These are phyloP conservation scores for Nesogale talazaci DNA, from an alignment of 2,113 vertebrate genomes.

Conservation along the genomic window DNA sequence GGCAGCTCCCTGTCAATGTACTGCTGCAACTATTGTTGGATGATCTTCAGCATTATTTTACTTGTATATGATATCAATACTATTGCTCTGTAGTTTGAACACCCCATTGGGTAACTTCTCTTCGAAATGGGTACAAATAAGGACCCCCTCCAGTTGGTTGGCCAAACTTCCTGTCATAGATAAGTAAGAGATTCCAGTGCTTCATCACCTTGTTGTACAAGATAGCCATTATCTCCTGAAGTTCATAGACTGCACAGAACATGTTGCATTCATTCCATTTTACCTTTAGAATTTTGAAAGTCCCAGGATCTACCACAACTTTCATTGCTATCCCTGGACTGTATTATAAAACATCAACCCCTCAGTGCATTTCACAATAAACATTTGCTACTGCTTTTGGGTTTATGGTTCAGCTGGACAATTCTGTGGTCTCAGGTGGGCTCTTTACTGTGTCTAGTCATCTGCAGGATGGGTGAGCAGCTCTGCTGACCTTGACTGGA, in stretches of 20 bases:
- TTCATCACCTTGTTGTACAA: too few relatives aligned
- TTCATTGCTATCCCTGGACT: not conserved
- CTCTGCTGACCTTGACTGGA: not conserved
- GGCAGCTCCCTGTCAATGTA: too few relatives aligned
- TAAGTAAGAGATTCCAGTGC: too few relatives aligned
- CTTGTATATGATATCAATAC: too few relatives aligned
- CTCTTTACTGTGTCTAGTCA: not conserved
- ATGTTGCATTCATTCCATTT: not conserved
- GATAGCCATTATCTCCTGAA: fast-evolving
- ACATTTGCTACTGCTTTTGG: not conserved
- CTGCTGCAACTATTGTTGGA: too few relatives aligned
- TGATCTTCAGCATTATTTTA: too few relatives aligned
- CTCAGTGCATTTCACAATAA: not conserved
- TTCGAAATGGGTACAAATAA: too few relatives aligned
- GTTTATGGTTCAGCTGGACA: not conserved
- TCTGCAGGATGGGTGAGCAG: too few relatives aligned
- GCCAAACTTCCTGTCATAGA: too few relatives aligned
- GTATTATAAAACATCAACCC: not conserved
- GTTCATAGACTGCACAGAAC: not conserved
- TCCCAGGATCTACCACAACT: not conserved
- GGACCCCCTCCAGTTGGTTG: too few relatives aligned
- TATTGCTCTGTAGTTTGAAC: too few relatives aligned
- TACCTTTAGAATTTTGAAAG: not conserved
- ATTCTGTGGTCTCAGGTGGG: not conserved
- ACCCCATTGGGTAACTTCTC: too few relatives aligned